A percentile compares a stretch with the other conserved stretches of the same genome.
Evolutionary conservation across 2,797 vertebrate species (phyloP).

Genomic region (Margarornis squamiger): DNA sequence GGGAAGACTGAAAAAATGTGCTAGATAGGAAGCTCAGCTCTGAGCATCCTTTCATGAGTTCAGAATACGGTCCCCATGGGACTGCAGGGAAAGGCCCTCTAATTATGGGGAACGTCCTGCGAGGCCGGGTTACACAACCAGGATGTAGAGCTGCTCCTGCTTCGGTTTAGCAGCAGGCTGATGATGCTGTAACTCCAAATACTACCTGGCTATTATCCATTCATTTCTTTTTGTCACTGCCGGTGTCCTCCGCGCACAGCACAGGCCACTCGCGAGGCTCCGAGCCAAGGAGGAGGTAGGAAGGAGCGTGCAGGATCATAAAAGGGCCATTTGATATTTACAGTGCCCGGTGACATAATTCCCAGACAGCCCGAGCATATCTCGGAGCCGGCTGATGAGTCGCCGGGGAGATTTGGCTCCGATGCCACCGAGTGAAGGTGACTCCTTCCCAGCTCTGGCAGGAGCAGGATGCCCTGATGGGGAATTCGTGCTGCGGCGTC

Average conservation of each 20-base stretch:
- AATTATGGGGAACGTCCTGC: neutral
- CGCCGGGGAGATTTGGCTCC: neutral
- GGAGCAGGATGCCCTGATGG: neutral
- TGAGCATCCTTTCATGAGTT: neutral
- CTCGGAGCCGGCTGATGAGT: neutral
- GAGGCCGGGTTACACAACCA: neutral
- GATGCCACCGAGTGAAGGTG: slow-evolving; percentile 4
- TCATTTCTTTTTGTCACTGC: neutral
- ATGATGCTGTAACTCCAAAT: neutral
- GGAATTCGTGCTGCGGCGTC: neutral
- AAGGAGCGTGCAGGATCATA: neutral
- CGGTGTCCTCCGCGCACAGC: neutral
- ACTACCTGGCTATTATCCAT: slow-evolving; percentile 14
- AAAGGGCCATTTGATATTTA: neutral
- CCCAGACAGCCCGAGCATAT: neutral
- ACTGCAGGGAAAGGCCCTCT: slow-evolving; percentile 30
- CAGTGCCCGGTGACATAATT: slow-evolving; percentile 11
- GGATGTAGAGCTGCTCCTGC: neutral
- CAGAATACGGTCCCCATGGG: neutral
- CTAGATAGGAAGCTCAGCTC: neutral
- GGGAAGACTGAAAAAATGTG: neutral
- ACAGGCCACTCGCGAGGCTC: neutral
- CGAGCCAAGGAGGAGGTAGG: neutral
- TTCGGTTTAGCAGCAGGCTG: neutral
- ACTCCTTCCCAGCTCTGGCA: neutral